phyloP scores from a whole-genome alignment of 2,113 vertebrate species.

The Loxodonta africana region DNA sequence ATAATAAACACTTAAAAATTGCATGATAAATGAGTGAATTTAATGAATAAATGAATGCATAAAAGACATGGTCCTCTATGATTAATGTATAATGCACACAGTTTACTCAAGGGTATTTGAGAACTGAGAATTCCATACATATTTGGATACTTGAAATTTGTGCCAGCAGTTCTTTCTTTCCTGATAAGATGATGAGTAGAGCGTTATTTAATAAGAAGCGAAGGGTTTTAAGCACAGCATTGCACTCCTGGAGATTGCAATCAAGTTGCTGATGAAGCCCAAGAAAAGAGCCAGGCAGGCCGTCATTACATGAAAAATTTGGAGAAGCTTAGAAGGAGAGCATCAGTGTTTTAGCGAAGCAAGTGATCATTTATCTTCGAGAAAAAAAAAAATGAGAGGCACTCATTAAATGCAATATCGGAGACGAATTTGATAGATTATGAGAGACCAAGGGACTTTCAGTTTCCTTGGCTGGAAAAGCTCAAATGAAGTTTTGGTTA shows the following conservation, averaged over 20 bases:
- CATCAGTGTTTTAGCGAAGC: conserved; percentile 1
- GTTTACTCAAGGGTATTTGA: conserved; percentile 19
- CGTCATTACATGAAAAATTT: not conserved
- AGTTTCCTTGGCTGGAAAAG: conserved; percentile 53
- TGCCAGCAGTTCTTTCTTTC: not conserved
- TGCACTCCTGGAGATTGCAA: not conserved
- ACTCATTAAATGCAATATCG: conserved; percentile 8
- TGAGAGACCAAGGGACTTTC: not conserved
- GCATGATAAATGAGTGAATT: not conserved
- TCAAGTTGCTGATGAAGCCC: conserved; percentile 53
- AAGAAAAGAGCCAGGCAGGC: not conserved
- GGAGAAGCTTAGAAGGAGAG: conserved; percentile 26
- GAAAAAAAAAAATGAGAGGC: not conserved
- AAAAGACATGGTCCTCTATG: not conserved
- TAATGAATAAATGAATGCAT: not conserved
- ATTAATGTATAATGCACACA: not conserved
- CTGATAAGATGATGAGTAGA: not conserved
- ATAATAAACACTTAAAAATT: not conserved
- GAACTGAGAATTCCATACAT: not conserved
- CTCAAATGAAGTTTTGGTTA: conserved; percentile 56
- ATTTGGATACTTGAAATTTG: conserved; percentile 44
- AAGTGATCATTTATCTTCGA: conserved; percentile 15
- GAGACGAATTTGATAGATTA: conserved; percentile 54
- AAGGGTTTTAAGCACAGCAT: conserved; percentile 45
- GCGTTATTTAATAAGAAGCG: conserved; percentile 57